A percentile compares a stretch with the other conserved stretches of the same genome.
Evolutionary conservation across 2,797 vertebrate genomes (phyloP).

Genomic region (Lithobates sylvaticus): DNA sequence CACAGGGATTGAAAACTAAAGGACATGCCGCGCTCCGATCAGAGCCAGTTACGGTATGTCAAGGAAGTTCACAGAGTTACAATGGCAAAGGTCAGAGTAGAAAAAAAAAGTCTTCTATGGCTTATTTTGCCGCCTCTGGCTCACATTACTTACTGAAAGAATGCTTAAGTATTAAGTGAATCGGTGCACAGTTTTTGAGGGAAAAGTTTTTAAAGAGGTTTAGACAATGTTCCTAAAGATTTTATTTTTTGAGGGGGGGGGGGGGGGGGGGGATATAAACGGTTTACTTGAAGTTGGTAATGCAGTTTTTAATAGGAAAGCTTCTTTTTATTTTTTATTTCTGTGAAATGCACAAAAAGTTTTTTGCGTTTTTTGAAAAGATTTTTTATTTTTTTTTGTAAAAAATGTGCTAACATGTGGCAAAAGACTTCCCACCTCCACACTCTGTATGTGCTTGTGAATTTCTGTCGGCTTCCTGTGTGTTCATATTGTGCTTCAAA

Average conservation of each 20-base stretch:
- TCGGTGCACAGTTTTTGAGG: background rate
- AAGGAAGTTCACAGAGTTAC: conserved; percentile 51
- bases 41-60: conserved; percentile 24
- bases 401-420: background rate
- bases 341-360: background rate
- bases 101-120: conserved; percentile 9
- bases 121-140: conserved; percentile 5
- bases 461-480: conserved; percentile 19
- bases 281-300: no score
- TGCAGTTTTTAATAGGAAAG: no score
- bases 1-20: background rate
- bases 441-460: conserved; percentile 8
- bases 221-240: no score
- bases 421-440: background rate
- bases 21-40: conserved; percentile 39
- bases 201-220: background rate
- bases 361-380: background rate
- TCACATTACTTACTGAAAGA: conserved; percentile 22
- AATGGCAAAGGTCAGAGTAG: conserved; percentile 51
- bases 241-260: no score
- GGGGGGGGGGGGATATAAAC: no score
- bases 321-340: background rate
- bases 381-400: background rate
- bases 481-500: conserved; percentile 24
- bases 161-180: background rate